phyloP scores from a whole-genome alignment of 2,888 invertebrate genomes.

The Troides oblongomaculatus region DNA sequence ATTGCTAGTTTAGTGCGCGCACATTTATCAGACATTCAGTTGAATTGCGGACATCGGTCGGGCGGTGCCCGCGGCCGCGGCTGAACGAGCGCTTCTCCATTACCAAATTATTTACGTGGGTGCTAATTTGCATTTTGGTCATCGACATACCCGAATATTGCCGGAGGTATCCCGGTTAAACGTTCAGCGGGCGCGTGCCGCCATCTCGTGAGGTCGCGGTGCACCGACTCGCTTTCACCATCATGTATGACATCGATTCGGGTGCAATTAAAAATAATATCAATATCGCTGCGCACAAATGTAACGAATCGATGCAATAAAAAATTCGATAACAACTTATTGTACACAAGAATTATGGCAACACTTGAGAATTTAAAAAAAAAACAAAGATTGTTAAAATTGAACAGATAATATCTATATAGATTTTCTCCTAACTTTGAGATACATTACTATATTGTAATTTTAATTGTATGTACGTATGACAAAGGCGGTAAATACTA shows the following conservation, averaged over 20 bases:
- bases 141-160: background rate
- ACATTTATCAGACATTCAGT: slow-evolving; percentile 37
- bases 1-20: slow-evolving; percentile 51
- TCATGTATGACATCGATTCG: slow-evolving; percentile 15
- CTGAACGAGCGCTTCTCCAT: slow-evolving; percentile 1
- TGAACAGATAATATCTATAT: slow-evolving; percentile 58
- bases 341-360: slow-evolving; percentile 65
- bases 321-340: slow-evolving; percentile 28
- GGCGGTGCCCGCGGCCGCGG: slow-evolving; percentile 30
- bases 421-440: slow-evolving; percentile 66
- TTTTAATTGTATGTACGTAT: slow-evolving; percentile 78
- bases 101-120: slow-evolving; percentile 4
- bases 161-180: too few species aligned
- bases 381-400: slow-evolving; percentile 46
- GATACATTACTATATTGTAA: slow-evolving; percentile 66
- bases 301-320: slow-evolving; percentile 52
- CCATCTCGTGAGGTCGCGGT: slow-evolving; percentile 12
- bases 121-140: slow-evolving; percentile 14
- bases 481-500: slow-evolving; percentile 62
- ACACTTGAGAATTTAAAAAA: slow-evolving; percentile 50
- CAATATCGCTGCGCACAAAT: slow-evolving; percentile 64
- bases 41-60: slow-evolving; percentile 36
- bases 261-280: slow-evolving; percentile 31
- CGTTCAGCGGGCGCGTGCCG: background rate
- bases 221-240: background rate